These are phyloP conservation scores for Escarpia spicata DNA, from an alignment of 2,888 invertebrate species.

Conservation along the genomic window DNA sequence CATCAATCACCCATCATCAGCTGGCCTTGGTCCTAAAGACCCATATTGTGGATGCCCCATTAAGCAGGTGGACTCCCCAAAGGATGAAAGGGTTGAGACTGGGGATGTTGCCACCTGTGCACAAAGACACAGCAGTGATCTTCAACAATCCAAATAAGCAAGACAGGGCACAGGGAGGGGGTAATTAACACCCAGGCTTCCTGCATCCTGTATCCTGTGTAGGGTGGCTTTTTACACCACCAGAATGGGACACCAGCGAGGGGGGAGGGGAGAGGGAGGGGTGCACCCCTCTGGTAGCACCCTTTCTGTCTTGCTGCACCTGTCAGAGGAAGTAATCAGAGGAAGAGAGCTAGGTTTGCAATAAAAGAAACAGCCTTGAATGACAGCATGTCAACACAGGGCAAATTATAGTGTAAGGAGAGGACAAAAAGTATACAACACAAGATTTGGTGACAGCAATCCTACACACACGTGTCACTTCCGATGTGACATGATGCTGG, in stretches of 20 bases:
- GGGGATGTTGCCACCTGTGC: not conserved
- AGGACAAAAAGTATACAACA: not conserved
- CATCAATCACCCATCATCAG: slow-evolving; percentile 13
- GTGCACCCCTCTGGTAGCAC: not conserved
- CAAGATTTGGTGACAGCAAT: not conserved
- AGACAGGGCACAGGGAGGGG: not conserved
- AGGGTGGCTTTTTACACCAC: not conserved
- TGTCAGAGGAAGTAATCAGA: not conserved
- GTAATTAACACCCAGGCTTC: slow-evolving; percentile 5
- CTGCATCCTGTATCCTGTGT: not conserved
- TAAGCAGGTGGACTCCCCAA: not conserved
- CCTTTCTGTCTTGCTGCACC: not conserved
- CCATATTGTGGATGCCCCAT: not conserved
- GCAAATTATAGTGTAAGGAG: not conserved
- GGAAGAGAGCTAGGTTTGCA: not conserved
- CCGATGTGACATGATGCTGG: not conserved
- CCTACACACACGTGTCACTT: not conserved
- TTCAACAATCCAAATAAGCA: not conserved
- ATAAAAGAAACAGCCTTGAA: not conserved
- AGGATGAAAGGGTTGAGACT: not conserved
- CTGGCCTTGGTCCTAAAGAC: not conserved
- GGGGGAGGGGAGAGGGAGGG: not conserved
- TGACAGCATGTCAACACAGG: not conserved
- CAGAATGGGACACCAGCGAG: not conserved
- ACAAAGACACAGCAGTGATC: not conserved